phyloP scores from a whole-genome alignment of 1,140 invertebrate species.

The Daktulosphaira vitifoliae region DNA sequence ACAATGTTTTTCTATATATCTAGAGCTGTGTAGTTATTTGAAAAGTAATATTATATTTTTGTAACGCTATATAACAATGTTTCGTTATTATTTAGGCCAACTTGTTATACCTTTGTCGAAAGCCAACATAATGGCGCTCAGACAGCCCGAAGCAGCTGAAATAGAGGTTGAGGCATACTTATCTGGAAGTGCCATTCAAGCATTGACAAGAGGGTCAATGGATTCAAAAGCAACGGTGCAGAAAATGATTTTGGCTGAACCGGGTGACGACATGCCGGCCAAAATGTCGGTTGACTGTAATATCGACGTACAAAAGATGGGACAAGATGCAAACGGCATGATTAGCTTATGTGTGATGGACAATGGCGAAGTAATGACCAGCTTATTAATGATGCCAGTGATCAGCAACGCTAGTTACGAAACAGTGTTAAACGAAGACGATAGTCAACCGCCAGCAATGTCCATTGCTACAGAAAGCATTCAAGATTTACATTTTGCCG shows the following conservation, averaged over 20 bases:
- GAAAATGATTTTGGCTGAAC: conserved; percentile 21
- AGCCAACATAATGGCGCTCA: conserved; percentile 30
- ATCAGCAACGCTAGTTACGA: conserved; percentile 27
- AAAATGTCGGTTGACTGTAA: conserved; percentile 31
- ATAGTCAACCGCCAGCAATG: conserved; percentile 27
- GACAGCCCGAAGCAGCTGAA: conserved; percentile 5
- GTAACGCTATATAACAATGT: too few relatives aligned
- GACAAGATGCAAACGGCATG: conserved; percentile 26
- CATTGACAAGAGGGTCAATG: conserved; percentile 5
- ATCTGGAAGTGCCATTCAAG: conserved; percentile 22
- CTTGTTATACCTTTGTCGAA: conserved; percentile 32
- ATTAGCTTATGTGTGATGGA: conserved; percentile 33
- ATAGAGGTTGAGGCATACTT: conserved; percentile 33
- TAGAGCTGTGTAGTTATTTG: too few relatives aligned
- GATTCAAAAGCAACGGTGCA: conserved; percentile 9
- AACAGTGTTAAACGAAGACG: conserved; percentile 25
- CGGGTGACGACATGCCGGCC: conserved; percentile 29
- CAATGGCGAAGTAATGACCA: conserved; percentile 32
- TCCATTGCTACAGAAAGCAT: conserved; percentile 32
- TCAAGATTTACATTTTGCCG: conserved; percentile 24
- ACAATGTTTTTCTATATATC: too few relatives aligned
- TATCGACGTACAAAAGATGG: conserved; percentile 24
- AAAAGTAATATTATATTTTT: too few relatives aligned
- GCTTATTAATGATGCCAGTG: conserved; percentile 23
- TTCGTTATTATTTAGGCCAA: conserved; percentile 25